Percentiles rank a stretch among this genome's conserved stretches.
phyloP scores from a whole-genome alignment of 2,888 invertebrate species.

The Cancer borealis region DNA sequence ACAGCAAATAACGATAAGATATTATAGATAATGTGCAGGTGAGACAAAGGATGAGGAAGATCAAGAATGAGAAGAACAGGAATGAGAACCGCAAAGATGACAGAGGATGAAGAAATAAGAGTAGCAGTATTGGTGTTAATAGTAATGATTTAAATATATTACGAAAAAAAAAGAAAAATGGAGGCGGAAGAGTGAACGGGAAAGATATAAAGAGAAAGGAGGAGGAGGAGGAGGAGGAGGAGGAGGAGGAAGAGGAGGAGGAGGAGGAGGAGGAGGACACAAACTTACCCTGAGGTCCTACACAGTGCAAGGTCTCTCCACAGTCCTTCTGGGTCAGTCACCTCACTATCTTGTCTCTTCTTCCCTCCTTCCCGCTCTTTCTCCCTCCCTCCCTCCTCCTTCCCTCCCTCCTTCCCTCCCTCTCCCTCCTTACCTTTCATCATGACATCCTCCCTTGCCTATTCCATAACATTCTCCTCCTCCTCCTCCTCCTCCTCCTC shows the following conservation, averaged over 20 bases:
- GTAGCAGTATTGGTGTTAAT: no score
- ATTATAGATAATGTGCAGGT: background rate
- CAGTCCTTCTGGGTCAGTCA: constrained; percentile 26
- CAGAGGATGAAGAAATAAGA: no score
- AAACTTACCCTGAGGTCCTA: no score
- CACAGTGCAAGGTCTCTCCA: background rate
- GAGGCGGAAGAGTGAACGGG: no score
- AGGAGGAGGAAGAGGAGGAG: constrained; percentile 18
- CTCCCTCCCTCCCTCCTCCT: background rate
- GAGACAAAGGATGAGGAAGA: background rate
- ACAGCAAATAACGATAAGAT: background rate
- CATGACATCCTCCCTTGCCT: background rate
- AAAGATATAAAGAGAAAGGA: no score
- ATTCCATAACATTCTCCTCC: constrained; percentile 16
- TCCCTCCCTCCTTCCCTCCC: background rate
- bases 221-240: background rate
- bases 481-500: constrained; percentile 45
- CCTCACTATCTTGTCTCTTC: constrained; percentile 33
- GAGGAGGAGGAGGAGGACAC: constrained; percentile 32
- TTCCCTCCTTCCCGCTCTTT: background rate
- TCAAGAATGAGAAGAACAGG: no score
- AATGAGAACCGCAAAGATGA: no score
- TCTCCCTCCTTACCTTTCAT: background rate
- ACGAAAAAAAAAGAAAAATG: no score
- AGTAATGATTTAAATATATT: no score